A percentile compares a stretch with the other conserved stretches of the same genome.
Conservation (phyloP, 1,140 invertebrate genomes). For the Aphaenogaster rudis region DNA sequence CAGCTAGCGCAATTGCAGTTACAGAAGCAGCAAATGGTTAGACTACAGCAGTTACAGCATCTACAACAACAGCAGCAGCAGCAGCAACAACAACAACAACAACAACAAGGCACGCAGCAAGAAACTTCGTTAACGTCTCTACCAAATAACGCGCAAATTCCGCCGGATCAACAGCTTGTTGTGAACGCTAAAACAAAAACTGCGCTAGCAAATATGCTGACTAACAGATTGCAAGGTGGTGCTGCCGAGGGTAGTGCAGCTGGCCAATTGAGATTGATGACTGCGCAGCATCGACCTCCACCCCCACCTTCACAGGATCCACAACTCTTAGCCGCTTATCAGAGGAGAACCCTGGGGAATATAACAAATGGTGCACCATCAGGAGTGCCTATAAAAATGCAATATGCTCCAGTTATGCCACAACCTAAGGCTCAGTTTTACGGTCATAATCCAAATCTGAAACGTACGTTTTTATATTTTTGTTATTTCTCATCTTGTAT, state of each 20-base stretch:
- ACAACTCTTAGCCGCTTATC: slow-evolving; percentile 84
- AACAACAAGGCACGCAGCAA: slow-evolving; percentile 80
- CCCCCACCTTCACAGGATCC: slow-evolving; percentile 86
- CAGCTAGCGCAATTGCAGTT: slow-evolving; percentile 83
- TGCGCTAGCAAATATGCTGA: slow-evolving; percentile 97
- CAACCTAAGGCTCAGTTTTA: slow-evolving; percentile 92
- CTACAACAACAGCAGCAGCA: slow-evolving; percentile 78
- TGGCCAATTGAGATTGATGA: slow-evolving; percentile 92
- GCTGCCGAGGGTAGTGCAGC: slow-evolving; percentile 89
- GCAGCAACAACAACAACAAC: slow-evolving; percentile 80
- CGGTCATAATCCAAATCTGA: slow-evolving; percentile 95
- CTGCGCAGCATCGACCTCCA: slow-evolving; percentile 91
- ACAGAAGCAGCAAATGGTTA: slow-evolving; percentile 87
- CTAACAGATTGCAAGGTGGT: slow-evolving; percentile 92
- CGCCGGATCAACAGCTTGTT: slow-evolving; percentile 88
- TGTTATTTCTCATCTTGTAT: background rate
- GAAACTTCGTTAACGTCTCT: slow-evolving; percentile 79
- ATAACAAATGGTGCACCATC: slow-evolving; percentile 86
- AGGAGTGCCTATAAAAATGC: slow-evolving; percentile 85
- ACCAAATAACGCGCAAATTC: slow-evolving; percentile 83
- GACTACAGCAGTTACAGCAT: slow-evolving; percentile 79
- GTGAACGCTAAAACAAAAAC: slow-evolving; percentile 98
- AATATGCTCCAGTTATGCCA: slow-evolving; percentile 85
- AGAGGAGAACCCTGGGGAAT: slow-evolving; percentile 86
- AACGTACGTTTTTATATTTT: slow-evolving; percentile 85